Evolutionary conservation across 2,888 invertebrate species (phyloP).

Genomic region (Eupithecia abbreviata): DNA sequence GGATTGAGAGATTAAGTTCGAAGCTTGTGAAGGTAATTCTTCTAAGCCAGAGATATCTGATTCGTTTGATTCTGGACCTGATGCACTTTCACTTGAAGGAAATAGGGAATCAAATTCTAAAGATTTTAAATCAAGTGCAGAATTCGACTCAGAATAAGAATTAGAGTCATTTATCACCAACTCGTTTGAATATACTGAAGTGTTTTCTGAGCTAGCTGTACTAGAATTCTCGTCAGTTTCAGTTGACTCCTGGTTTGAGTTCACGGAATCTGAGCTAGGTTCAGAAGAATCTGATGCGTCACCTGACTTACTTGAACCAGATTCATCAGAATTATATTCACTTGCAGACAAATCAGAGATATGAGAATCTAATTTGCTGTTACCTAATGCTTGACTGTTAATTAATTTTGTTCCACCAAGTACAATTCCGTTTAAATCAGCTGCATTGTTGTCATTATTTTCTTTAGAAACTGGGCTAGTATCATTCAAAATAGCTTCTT

Average conservation of each 20-base stretch:
- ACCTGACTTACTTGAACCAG: not conserved
- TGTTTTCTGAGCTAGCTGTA: not conserved
- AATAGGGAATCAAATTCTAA: not conserved
- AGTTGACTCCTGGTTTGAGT: not conserved
- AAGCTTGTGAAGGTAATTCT: not conserved
- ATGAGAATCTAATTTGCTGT: not conserved
- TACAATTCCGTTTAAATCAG: not conserved
- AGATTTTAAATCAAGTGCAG: not conserved
- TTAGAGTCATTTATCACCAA: not conserved
- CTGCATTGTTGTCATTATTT: not conserved
- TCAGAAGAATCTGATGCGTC: conserved; percentile 5
- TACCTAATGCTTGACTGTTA: not conserved
- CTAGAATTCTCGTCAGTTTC: not conserved
- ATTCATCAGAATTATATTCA: not conserved
- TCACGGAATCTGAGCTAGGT: not conserved
- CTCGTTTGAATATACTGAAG: not conserved
- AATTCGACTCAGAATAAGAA: not conserved
- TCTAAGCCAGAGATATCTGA: not conserved
- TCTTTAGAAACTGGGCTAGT: not conserved
- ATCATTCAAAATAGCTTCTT: not conserved
- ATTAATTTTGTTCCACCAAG: not conserved
- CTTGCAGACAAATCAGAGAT: not conserved
- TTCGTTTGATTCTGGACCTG: not conserved
- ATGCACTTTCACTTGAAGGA: not conserved
- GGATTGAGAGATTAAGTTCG: not conserved